These are phyloP conservation scores for Clostera curtula DNA, from an alignment of 2,888 invertebrate genomes.

Conservation along the genomic window DNA sequence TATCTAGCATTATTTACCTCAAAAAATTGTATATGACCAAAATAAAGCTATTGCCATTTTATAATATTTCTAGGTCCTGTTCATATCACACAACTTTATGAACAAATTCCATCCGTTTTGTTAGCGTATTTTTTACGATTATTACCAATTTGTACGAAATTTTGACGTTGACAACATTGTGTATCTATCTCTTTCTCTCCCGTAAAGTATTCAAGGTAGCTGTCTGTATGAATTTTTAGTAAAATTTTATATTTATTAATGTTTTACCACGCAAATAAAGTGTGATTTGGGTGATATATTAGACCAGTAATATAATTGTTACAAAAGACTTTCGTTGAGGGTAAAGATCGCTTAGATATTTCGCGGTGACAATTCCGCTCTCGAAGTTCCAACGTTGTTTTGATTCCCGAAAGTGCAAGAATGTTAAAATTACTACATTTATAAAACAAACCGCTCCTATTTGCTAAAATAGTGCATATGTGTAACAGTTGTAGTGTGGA, in stretches of 20 bases:
- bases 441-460: constrained; percentile 5
- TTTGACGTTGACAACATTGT: constrained; percentile 32
- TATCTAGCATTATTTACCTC: no score
- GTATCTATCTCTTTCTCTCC: constrained; percentile 67
- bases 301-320: constrained; percentile 13
- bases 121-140: constrained; percentile 4
- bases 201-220: constrained; percentile 69
- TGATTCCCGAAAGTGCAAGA: constrained; percentile 41
- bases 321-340: constrained; percentile 32
- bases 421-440: constrained; percentile 9
- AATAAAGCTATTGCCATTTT: no score
- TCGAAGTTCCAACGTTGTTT: constrained; percentile 63
- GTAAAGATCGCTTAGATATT: constrained; percentile 66
- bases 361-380: constrained; percentile 45
- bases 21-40: no score
- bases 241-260: constrained; percentile 34
- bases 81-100: no score
- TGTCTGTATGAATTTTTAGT: constrained; percentile 43
- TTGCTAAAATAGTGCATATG: constrained; percentile 9
- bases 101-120: no score
- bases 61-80: no score
- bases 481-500: constrained; percentile 20
- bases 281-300: constrained; percentile 17
- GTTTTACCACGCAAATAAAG: constrained; percentile 37
- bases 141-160: constrained; percentile 10